phyloP scores from a whole-genome alignment of 2,888 invertebrate genomes.

The Cheiracanthium punctorium region DNA sequence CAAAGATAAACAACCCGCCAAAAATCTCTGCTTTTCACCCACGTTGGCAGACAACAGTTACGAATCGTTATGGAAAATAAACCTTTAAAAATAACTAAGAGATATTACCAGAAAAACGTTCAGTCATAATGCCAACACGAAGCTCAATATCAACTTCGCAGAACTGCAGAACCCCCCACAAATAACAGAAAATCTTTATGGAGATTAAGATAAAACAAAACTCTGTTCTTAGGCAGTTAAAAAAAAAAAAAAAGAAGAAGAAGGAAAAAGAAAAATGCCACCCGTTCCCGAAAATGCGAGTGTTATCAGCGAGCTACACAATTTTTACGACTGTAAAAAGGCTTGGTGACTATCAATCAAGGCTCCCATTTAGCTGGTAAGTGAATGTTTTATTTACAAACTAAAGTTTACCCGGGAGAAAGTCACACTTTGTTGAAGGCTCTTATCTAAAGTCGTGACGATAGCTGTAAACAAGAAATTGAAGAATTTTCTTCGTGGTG shows the following conservation, averaged over 20 bases:
- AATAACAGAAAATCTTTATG: neutral
- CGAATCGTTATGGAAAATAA: too few relatives aligned
- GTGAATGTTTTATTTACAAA: conserved; percentile 1
- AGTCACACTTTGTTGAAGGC: conserved; percentile 18
- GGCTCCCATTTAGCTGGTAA: neutral
- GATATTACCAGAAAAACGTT: too few relatives aligned
- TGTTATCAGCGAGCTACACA: neutral
- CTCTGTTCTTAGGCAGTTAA: neutral
- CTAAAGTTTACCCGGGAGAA: conserved; percentile 2
- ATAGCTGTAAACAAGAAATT: conserved; percentile 33
- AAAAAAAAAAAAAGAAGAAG: too few relatives aligned
- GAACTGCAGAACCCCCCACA: neutral
- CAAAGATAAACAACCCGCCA: too few relatives aligned
- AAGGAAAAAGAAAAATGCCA: neutral
- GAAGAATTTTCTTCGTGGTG: neutral
- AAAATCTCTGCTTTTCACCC: too few relatives aligned
- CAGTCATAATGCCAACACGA: neutral
- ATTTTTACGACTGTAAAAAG: neutral
- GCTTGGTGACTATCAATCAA: neutral
- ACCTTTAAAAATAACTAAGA: too few relatives aligned
- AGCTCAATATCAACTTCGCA: neutral
- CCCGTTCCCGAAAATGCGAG: neutral
- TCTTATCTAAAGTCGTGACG: conserved; percentile 9
- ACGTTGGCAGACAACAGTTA: too few relatives aligned
- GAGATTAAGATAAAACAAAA: neutral